Evolutionary conservation across 35 echinoderm and acorn worm species (phyloP), one percentile per base, ranked within the genome.

Genomic region (Lytechinus variegatus): DNA sequence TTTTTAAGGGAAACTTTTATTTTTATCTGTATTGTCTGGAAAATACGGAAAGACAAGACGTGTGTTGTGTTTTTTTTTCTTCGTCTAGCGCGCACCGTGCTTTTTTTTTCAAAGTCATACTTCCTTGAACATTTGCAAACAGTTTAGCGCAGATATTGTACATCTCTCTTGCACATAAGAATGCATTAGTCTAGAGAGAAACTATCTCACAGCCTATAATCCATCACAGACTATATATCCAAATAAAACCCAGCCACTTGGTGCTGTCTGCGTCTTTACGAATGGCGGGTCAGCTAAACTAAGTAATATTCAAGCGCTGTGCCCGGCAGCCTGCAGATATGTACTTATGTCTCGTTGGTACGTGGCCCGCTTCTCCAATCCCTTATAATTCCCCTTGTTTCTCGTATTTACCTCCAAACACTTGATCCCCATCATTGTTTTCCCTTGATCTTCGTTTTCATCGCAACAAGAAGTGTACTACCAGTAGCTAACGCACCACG

Each of bases 341-440:
- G 88, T 90, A 90, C 88, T 90, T 54, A 90, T 90, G 88, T 90
- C 88, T 90, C 28, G 88, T 54, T 33, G 16, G 52, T 44, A 52
- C 88, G 29, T 54, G 88, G 33, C 52, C 29, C 52, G 28, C 88
- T 14, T 24, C 21, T 79, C 88, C 27, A 54, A 33, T 33, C 29
- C 88, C 88, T 90, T 90, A 0, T 90, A 21, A 9, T 54, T 4
- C 88, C 88, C 28, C 28, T 90, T 90, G 88, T 90, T 52, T 90
- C 88, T 52, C 10, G 52, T 90, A 90, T 90, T 90, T 90, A 90
- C 88, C 88, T 21, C 88, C 88, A 90, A 44, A 3, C 52, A 90
- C 88, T 90, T 90, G 29, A 90, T 90, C 52, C n/a, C 6, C 12
- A 16, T 3, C 88, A 90, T 90, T 28, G 29, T 90, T 90, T 29